A percentile compares a stretch with the other conserved stretches of the same genome.
Conservation (phyloP, 2,113 vertebrate genomes). For the Nothocercus julius region DNA sequence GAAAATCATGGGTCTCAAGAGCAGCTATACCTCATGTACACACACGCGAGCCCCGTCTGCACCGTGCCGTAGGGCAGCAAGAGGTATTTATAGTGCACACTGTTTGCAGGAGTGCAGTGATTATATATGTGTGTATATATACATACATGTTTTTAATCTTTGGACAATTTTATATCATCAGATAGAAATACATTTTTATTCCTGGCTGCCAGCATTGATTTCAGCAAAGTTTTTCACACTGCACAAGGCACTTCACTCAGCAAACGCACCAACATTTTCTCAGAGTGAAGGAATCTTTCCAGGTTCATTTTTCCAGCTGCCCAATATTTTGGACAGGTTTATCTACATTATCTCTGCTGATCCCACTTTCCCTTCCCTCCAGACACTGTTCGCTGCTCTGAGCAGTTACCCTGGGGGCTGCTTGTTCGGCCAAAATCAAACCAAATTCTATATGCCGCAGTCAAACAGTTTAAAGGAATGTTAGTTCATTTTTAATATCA, state of each 20-base stretch:
- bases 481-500: not conserved
- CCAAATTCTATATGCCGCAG: not conserved
- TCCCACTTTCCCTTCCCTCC: not conserved
- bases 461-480: not conserved
- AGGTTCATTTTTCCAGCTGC: not conserved
- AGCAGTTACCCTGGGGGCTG: not conserved
- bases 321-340: not conserved
- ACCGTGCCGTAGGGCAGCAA: not conserved
- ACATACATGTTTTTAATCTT: too few species aligned
- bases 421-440: not conserved
- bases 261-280: not conserved
- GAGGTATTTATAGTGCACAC: not conserved
- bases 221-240: not conserved
- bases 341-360: not conserved
- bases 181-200: not conserved
- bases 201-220: not conserved
- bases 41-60: accelerated
- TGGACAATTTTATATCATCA: not conserved
- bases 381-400: accelerated
- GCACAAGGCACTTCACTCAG: not conserved
- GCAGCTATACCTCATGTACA: not conserved
- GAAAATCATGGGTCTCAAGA: conserved; percentile 33
- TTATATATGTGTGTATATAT: too few species aligned
- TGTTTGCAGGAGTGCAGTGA: not conserved
- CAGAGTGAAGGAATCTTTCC: not conserved